Evolutionary conservation across 2,888 invertebrate species (phyloP).

Genomic region (Calephelis perditalis): DNA sequence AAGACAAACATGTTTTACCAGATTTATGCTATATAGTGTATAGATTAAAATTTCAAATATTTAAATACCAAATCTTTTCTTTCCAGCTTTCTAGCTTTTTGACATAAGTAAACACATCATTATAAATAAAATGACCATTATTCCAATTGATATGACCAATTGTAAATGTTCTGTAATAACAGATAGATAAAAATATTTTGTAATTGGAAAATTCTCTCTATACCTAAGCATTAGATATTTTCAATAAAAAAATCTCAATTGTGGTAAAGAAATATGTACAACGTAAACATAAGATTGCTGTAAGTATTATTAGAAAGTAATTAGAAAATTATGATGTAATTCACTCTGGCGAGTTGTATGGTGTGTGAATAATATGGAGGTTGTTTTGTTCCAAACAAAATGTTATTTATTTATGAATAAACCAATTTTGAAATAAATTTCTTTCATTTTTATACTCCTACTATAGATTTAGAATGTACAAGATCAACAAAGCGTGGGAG

Average conservation of each 20-base stretch:
- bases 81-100: constrained; percentile 15
- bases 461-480: too few relatives aligned
- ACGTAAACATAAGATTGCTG: constrained; percentile 72
- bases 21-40: too few relatives aligned
- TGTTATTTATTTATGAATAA: constrained; percentile 79
- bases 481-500: too few relatives aligned
- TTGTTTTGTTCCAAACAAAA: constrained; percentile 78
- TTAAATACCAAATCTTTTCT: background rate
- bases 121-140: constrained; percentile 18
- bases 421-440: constrained; percentile 72
- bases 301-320: constrained; percentile 77
- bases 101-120: constrained; percentile 1
- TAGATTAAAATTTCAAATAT: too few relatives aligned
- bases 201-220: constrained; percentile 72
- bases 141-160: constrained; percentile 56
- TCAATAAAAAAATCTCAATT: constrained; percentile 72
- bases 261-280: constrained; percentile 76
- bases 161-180: constrained; percentile 43
- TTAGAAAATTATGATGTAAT: constrained; percentile 73
- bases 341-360: constrained; percentile 70
- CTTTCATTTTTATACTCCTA: constrained; percentile 14
- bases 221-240: constrained; percentile 61
- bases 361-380: constrained; percentile 75
- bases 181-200: constrained; percentile 44
- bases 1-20: too few relatives aligned